Percentiles rank a stretch among this genome's conserved stretches.
Conservation (phyloP, 2,888 invertebrate species). For the Cremastobaeus sp. region DNA sequence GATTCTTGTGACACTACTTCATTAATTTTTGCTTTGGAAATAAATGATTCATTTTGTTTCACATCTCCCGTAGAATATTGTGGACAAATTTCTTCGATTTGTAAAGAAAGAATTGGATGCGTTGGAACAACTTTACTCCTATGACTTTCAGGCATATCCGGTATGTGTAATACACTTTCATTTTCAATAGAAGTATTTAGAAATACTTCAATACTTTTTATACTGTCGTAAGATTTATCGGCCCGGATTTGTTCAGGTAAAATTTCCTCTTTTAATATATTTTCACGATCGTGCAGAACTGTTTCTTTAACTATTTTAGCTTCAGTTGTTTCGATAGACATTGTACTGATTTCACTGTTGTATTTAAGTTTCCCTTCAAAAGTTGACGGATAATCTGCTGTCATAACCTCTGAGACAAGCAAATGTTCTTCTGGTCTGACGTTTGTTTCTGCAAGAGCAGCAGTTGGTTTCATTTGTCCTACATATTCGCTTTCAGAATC, state of each 20-base stretch:
- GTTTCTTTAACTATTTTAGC: conserved; percentile 83
- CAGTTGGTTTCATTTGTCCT: conserved; percentile 79
- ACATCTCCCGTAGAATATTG: conserved; percentile 79
- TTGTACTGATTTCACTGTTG: conserved; percentile 79
- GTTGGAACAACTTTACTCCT: conserved; percentile 79
- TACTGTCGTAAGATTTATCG: conserved; percentile 81
- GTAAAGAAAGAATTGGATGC: conserved; percentile 80
- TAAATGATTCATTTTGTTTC: conserved; percentile 76
- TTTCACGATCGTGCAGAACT: conserved; percentile 84
- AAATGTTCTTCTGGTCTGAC: conserved; percentile 82
- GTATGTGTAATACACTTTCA: conserved; percentile 81
- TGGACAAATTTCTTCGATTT: conserved; percentile 78
- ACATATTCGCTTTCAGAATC: conserved; percentile 83
- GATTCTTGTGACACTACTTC: conserved; percentile 73
- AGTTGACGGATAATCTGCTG: conserved; percentile 80
- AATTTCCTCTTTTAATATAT: conserved; percentile 71
- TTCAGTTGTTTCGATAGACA: conserved; percentile 81
- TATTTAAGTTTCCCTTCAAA: conserved; percentile 81
- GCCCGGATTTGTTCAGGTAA: conserved; percentile 75
- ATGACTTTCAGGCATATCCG: conserved; percentile 80
- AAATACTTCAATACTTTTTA: conserved; percentile 82
- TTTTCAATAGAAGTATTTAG: conserved; percentile 84
- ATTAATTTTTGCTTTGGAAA: conserved; percentile 78
- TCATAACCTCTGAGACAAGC: conserved; percentile 81
- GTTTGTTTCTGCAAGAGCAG: conserved; percentile 81